phyloP scores from a whole-genome alignment of 2,888 invertebrate genomes.

The Stictocephala bisonia region DNA sequence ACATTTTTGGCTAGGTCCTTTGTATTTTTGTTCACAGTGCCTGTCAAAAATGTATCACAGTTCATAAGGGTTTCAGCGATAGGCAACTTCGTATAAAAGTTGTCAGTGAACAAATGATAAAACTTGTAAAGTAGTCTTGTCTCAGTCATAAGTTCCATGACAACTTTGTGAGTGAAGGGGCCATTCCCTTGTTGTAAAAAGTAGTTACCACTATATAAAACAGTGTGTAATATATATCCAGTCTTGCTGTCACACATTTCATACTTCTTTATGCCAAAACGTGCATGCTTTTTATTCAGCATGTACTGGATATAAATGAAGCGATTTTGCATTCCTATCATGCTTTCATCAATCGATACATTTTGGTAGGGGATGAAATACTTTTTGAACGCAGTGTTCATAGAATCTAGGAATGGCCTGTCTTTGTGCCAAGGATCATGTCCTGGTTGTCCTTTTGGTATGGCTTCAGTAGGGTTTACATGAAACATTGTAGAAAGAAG shows the following conservation, averaged over 20 bases:
- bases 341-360: no score
- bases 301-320: constrained; percentile 6
- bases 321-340: constrained; percentile 41
- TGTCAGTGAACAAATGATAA: constrained; percentile 31
- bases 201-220: constrained; percentile 4
- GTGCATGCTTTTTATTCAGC: not conserved
- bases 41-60: no score
- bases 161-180: constrained; percentile 30
- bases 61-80: not conserved
- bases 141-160: constrained; percentile 49
- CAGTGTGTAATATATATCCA: constrained; percentile 24
- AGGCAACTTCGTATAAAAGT: constrained; percentile 32
- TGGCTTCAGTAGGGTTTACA: no score
- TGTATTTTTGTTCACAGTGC: constrained; percentile 31
- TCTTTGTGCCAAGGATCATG: no score
- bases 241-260: not conserved
- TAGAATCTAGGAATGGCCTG: no score
- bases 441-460: no score
- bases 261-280: constrained; percentile 29
- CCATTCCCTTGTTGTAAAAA: not conserved
- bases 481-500: no score
- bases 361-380: no score
- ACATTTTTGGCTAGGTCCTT: not conserved
- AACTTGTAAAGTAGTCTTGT: constrained; percentile 10
- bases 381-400: no score